Evolutionary conservation across 2,888 invertebrate species (phyloP), one percentile per base, ranked within the genome.

Genomic region (Eucera pruinosa): DNA sequence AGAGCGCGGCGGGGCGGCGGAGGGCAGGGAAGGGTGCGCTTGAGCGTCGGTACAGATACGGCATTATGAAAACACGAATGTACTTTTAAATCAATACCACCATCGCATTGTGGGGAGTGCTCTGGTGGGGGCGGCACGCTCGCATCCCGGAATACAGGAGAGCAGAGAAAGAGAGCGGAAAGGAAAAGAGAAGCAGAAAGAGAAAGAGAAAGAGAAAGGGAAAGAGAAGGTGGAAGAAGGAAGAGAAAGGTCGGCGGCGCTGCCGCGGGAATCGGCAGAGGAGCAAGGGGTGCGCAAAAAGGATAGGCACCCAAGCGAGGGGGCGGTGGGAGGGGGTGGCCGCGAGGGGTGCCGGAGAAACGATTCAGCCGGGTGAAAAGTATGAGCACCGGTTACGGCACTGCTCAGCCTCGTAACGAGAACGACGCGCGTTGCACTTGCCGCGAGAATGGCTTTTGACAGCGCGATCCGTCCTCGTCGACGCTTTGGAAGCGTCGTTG

Each of bases 61-160:
- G 91, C 92, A 92, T 92, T 92, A 92, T 92, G 92, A 92, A 92
- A 92, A 92, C 92, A 92, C 92, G 92, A 92, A 92, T 92, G 91
- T 91, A 92, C 91, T 92, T 92, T 92, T 92, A 92, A 92, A 92
- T 92, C 92, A 92, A 92, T 92, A 92, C 91, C 92, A 92, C 91
- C 92, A 92, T 92, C 92, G 92, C 90, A 92, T 92, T 92, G 92
- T 92, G 90, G 91, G 91, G 90, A 89, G 88, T 80, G 84, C 82
- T 84, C 86, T 74, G 83, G 82, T 81, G 88, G 88, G 87, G 87
- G 83, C 82, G 86, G 85, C 81, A 82, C 84, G 82, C 76, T 82
- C 83, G 82, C 78, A 82, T 84, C 85, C 86, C 83, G 84, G 84
- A 86, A 86, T 89, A 90, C 89, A 72, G 58, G 54, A 66, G 75